Evolutionary conservation across 2,113 vertebrate genomes (phyloP), one percentile per base, ranked within the genome.

Genomic region (Rhodinocichla rosea): DNA sequence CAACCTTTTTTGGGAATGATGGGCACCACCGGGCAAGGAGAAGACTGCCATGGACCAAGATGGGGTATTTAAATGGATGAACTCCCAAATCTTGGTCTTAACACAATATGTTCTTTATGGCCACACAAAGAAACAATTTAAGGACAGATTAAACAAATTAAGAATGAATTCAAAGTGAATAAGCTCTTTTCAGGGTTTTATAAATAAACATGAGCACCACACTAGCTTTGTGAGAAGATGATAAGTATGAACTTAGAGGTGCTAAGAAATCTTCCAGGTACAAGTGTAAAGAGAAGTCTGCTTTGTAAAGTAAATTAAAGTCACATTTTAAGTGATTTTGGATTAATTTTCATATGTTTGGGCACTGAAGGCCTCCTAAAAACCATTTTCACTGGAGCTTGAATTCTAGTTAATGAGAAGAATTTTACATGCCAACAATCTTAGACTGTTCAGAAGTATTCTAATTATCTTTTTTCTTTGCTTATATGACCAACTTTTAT

Each of bases 371-470:
- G 68, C 42, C 64, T 93, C 50, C 78, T 83, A 86, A 90, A 90
- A 96, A 49, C 15, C 57, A 12, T 90, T 94, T 92, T 57, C 76
- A 78, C 60, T 75, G 64, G 68, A 93, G 85, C 85, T 63, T 92
- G 73, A 95, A 94, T 79, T 92, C 39, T 39, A 87, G 55, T 64
- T 95, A 94, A 96, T 68, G 37, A 94, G 79, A 69, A 92, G 50
- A 90, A 90, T 78, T 82, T 93, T 68, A 75, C 40, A 92, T 56
- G 60, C 80, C 77, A 93, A 93, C 39, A 75, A 45, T 40, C 57
- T 83, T 60, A 52, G 60, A 30, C 56, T 78, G n/a, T 78, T 86
- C 79, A 90, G 64, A 92, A 88, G 30, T 77, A 79, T 47, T 70
- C 75, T 78, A 87, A 89, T 91, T 91, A 55, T 37, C 12, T 62